These are phyloP conservation scores for Holothuria scabra DNA, from an alignment of 53 echinoderm and acorn worm species.

Conservation along the genomic window DNA sequence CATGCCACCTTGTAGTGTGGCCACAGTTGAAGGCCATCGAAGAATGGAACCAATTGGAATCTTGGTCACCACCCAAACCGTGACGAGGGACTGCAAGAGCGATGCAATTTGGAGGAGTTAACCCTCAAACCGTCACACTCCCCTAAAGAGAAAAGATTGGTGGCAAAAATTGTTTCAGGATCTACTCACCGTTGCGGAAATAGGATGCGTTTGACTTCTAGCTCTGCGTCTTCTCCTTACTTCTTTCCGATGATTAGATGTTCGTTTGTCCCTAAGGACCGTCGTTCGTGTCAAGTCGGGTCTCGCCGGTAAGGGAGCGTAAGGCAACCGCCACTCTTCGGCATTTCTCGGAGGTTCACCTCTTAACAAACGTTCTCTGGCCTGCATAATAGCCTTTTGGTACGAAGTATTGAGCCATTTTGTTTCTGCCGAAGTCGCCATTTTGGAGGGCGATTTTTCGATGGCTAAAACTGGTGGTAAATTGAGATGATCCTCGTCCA, in stretches of 20 bases:
- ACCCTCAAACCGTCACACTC: too few species aligned
- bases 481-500: neutral
- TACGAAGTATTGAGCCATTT: constrained; percentile 81
- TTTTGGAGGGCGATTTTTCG: constrained; percentile 17
- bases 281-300: constrained; percentile 83
- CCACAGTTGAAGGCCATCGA: too few species aligned
- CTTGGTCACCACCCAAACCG: too few species aligned
- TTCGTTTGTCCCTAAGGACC: constrained; percentile 10
- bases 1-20: too few species aligned
- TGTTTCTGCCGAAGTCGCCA: constrained; percentile 48
- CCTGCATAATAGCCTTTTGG: constrained; percentile 74
- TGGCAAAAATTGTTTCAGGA: too few species aligned
- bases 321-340: constrained; percentile 90
- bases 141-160: too few species aligned
- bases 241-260: neutral
- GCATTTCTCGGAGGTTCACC: constrained; percentile 68
- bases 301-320: constrained; percentile 85
- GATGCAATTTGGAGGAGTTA: too few species aligned
- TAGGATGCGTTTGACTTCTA: constrained; percentile 75
- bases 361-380: constrained; percentile 64
- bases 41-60: too few species aligned
- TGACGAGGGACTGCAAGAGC: too few species aligned
- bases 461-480: constrained; percentile 20
- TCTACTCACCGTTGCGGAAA: constrained; percentile 26
- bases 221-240: constrained; percentile 9